Base-by-base conservation (phyloP, 37 sponge, comb jelly and placozoan genomes). In the Axinella damicornis region DNA sequence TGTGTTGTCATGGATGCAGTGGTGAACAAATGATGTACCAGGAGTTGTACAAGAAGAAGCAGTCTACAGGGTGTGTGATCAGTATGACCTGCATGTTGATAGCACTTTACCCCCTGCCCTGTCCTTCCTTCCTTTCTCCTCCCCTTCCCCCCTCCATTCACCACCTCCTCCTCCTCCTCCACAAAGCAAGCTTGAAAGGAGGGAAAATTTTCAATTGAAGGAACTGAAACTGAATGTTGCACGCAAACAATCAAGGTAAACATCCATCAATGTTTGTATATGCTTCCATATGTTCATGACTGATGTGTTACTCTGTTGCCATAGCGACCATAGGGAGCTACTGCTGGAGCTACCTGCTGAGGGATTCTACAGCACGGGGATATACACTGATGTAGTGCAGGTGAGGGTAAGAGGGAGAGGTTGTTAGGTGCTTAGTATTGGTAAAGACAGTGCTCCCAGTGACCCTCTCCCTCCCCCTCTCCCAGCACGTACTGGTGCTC, bases 301-400 rank as follows among this genome's bases (percentile, higher is more conserved):
- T 77, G n/a, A 22, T 27, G 25, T 61, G 62, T 5, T 25, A 5
- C 36, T 1, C 30, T 34, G 15, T 53, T 54, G 34, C 34, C 36
- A 25, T 52, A 77, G 75, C 34, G 67, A 69, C 19, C 33, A 59
- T 14, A 82, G 85, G 55, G 90, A 90, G 19, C 59, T 78, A 19
- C 31, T 69, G 56, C 33, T 81, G 17, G 27, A 67, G 58, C 28
- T 89, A 22, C 30, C 55, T 25, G 28, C 35, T 34, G 69, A 58
- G 4, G 75, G 88, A 12, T 83, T 69, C 73, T n/a, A 59, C 33
- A 66, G 38, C 34, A 87, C 81, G 15, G 94, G 94, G 9, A 39
- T 94, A 2, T 74, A 81, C 57, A 78, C 77, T 13, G 94, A 94
- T 32, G 20, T 90, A 1, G 65, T 72, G 24, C 86, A 90, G 76